Base-by-base conservation (phyloP, 1,140 invertebrate genomes). In the Tachypleus tridentatus region DNA sequence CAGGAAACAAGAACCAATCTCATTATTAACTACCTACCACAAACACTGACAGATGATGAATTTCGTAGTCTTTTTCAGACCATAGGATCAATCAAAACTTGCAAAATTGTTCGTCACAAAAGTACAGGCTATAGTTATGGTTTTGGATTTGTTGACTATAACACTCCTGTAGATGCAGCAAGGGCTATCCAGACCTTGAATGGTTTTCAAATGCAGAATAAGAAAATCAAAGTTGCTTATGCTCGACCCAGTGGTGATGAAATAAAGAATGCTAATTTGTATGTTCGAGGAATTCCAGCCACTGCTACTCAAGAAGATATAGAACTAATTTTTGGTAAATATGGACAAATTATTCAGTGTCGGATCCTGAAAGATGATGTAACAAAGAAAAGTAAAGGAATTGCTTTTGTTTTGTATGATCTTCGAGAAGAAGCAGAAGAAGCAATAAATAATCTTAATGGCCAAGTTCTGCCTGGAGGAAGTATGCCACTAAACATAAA, bases 51-150 rank as follows among this genome's bases (percentile, higher is more conserved):
- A 3, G 93, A 96, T 75, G 88, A 91, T 71, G 91, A 96, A 72
- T 82, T 97, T 51, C 88, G 86, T 74, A 85, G 85, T 63, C 84
- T 97, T 77, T 97, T 97, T 75, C 83, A 86, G 63, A 87, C 86
- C 47, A 87, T 93, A 70, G 91, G 91, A 60, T 85, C 87, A 5
- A 84, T 97, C 57, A 90, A 93, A 73, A 90, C 86, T 65, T 90
- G 91, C 73, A 85, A 91, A 71, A 89, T 97, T 71, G 93, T 97
- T 85, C 87, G 90, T 74, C 89, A 95, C 73, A 87, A 87, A 73
- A 87, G 90, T 82, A 93, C 91, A 77, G 91, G 91, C 48, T 97
- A 97, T 77, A 94, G 91, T 77, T 97, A 91, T 77, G 93, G 94
- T 10, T 97, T 95, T 79, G 93, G 92, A 29, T 97, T 97, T 80